Percentiles rank a stretch among this genome's conserved stretches.
These are phyloP conservation scores for Sphaeramia orbicularis DNA, from an alignment of 2,797 vertebrate species.

Conservation along the genomic window DNA sequence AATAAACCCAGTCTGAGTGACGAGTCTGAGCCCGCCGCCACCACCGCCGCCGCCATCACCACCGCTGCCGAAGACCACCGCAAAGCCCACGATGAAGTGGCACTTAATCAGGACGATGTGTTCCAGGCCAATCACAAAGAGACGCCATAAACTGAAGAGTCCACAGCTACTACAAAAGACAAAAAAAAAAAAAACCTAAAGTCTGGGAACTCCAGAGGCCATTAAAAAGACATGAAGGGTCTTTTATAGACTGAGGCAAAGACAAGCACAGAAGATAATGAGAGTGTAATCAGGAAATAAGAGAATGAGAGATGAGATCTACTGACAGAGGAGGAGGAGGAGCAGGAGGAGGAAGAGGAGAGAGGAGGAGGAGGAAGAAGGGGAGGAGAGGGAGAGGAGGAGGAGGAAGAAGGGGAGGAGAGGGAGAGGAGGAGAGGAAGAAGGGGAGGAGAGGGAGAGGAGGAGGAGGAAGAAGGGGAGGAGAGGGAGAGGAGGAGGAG, in stretches of 20 bases:
- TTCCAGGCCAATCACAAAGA: slow-evolving; percentile 65
- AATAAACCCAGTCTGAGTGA: slow-evolving; percentile 32
- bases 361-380: slow-evolving; percentile 36
- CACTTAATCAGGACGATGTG: slow-evolving; percentile 68
- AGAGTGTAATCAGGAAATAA: slow-evolving; percentile 78
- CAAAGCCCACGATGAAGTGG: slow-evolving; percentile 46
- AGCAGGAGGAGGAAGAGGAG: too few relatives aligned
- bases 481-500: slow-evolving; percentile 29
- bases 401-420: not conserved
- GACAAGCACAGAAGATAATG: slow-evolving; percentile 79
- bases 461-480: slow-evolving; percentile 20
- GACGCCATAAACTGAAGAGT: slow-evolving; percentile 62
- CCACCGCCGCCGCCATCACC: too few relatives aligned
- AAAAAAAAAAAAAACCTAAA: too few relatives aligned
- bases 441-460: slow-evolving; percentile 4
- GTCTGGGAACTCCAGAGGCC: slow-evolving; percentile 72
- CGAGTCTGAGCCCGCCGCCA: slow-evolving; percentile 12
- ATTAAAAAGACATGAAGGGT: slow-evolving; percentile 80
- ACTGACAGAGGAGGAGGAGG: too few relatives aligned
- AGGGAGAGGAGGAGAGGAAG: slow-evolving; percentile 26
- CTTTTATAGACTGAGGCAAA: slow-evolving; percentile 74
- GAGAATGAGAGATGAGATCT: slow-evolving; percentile 74
- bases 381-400: slow-evolving; percentile 5
- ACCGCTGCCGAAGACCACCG: slow-evolving; percentile 23
- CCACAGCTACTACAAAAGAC: slow-evolving; percentile 65